phyloP scores from a whole-genome alignment of 2,888 invertebrate species.

The Gasteruption jaculator region DNA sequence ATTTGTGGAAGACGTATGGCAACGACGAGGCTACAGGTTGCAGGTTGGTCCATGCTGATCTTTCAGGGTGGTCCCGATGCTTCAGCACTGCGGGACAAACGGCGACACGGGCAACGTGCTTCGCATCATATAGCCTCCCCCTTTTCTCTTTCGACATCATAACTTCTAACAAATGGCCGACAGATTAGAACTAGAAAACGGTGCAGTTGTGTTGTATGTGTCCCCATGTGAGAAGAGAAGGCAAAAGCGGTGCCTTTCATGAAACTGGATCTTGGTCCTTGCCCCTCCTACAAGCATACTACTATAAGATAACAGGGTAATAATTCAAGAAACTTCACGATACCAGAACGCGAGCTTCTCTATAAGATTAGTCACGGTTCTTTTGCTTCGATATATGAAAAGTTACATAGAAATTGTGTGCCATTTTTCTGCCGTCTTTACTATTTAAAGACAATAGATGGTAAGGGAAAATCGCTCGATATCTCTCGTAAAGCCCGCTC shows the following conservation, averaged over 20 bases:
- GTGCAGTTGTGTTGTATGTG: constrained; percentile 22
- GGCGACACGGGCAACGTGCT: constrained; percentile 38
- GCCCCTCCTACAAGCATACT: constrained; percentile 36
- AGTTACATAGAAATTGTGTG: no score
- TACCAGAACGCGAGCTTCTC: constrained; percentile 31
- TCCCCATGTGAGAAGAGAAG: constrained; percentile 23
- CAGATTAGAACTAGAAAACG: constrained; percentile 48
- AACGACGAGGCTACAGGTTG: no score
- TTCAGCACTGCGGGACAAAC: constrained; percentile 33
- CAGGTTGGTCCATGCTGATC: constrained; percentile 27
- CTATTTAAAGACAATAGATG: no score
- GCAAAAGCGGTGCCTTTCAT: constrained; percentile 43
- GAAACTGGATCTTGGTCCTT: constrained; percentile 45
- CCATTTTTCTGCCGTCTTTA: no score
- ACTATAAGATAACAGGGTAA: constrained; percentile 43
- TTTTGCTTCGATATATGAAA: constrained; percentile 8
- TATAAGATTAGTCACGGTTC: constrained; percentile 41
- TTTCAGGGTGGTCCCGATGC: constrained; percentile 42
- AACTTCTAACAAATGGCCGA: constrained; percentile 47
- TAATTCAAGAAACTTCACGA: constrained; percentile 46
- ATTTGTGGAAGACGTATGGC: no score
- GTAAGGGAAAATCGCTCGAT: no score
- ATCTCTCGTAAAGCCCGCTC: not conserved
- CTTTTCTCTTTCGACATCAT: constrained; percentile 32
- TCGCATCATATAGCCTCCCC: constrained; percentile 26